These are phyloP conservation scores for Perca fluviatilis DNA, from an alignment of 2,113 vertebrate genomes.

Conservation along the genomic window DNA sequence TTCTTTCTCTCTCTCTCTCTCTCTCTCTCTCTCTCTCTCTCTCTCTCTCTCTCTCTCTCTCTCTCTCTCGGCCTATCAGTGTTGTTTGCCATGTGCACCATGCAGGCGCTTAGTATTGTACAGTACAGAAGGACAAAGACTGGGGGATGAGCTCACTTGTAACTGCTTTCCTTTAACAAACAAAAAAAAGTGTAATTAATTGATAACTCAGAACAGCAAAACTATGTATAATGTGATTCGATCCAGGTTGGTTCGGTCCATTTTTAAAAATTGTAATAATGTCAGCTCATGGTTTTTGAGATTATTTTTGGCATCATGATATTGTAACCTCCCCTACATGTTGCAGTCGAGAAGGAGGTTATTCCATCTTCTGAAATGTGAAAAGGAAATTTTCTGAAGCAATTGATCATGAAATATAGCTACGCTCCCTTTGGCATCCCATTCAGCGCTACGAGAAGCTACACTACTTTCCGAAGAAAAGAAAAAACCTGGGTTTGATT, in stretches of 20 bases:
- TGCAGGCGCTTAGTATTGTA: constrained; percentile 84
- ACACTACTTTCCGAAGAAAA: background rate
- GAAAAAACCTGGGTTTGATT: constrained; percentile 11
- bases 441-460: constrained; percentile 39
- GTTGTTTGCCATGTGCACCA: constrained; percentile 81
- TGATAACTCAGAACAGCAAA: constrained; percentile 69
- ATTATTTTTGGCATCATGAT: constrained; percentile 62
- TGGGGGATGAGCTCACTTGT: constrained; percentile 68
- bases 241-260: constrained; percentile 51
- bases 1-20: constrained; percentile 34
- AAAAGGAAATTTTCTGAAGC: constrained; percentile 52
- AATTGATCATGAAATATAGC: constrained; percentile 48
- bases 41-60: constrained; percentile 43
- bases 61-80: constrained; percentile 83
- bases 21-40: constrained; percentile 30
- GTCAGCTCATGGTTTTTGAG: constrained; percentile 44
- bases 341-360: constrained; percentile 63
- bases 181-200: constrained; percentile 60
- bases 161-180: constrained; percentile 67
- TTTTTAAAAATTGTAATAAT: constrained; percentile 34
- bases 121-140: constrained; percentile 83
- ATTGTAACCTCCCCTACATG: constrained; percentile 56
- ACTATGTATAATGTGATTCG: constrained; percentile 74
- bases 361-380: constrained; percentile 71
- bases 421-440: constrained; percentile 36